These are phyloP conservation scores for Dendrolimus pini DNA, from an alignment of 2,888 invertebrate genomes.

Conservation along the genomic window DNA sequence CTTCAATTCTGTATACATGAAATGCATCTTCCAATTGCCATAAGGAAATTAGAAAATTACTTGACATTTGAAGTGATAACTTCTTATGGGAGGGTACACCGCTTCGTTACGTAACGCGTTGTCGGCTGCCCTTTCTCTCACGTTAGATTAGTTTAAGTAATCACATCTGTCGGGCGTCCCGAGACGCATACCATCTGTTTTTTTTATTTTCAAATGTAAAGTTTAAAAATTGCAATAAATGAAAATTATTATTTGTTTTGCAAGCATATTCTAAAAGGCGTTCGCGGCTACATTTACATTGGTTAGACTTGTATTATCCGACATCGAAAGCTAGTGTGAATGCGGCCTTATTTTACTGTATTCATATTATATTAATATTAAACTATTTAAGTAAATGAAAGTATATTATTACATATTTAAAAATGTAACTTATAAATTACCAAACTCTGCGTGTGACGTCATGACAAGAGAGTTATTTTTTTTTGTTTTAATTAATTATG, in stretches of 20 bases:
- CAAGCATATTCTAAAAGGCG: conserved; percentile 54
- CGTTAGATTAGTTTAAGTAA: no score
- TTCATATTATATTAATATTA: conserved; percentile 32
- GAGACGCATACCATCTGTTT: no score
- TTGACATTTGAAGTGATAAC: no score
- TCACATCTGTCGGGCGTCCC: no score
- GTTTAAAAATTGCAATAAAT: not conserved
- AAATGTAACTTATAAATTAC: conserved; percentile 26
- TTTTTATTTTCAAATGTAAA: not conserved
- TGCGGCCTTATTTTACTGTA: conserved; percentile 57
- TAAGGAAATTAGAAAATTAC: no score
- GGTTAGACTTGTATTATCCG: conserved; percentile 50
- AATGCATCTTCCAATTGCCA: no score
- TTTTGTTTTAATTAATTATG: conserved; percentile 21
- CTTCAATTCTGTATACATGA: no score
- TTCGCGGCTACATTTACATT: conserved; percentile 58
- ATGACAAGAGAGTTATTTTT: conserved; percentile 38
- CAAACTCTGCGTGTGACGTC: conserved; percentile 43
- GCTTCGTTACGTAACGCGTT: no score
- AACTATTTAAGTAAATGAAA: conserved; percentile 6
- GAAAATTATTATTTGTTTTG: not conserved
- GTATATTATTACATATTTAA: not conserved
- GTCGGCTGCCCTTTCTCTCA: no score
- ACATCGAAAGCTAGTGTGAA: conserved; percentile 68
- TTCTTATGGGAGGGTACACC: no score